These are phyloP conservation scores for Mycalesis mineus DNA, from an alignment of 2,888 invertebrate genomes.

Conservation along the genomic window DNA sequence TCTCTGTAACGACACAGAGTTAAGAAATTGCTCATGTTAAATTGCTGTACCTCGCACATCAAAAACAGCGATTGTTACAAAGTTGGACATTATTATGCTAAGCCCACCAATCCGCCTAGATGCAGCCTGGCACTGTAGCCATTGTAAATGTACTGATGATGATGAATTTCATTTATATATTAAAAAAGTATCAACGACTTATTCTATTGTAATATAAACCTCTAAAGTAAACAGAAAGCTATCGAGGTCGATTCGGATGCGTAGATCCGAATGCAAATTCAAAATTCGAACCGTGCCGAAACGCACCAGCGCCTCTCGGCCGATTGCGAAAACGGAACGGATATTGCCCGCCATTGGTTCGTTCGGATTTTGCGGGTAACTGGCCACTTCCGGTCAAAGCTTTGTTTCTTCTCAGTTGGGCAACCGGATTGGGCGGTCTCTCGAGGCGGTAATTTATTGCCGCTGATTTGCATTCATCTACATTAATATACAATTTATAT, in stretches of 20 bases:
- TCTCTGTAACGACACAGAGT: too few relatives aligned
- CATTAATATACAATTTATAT: conserved; percentile 9
- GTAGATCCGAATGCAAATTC: conserved; percentile 44
- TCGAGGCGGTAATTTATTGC: conserved; percentile 29
- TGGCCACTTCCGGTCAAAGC: conserved; percentile 66
- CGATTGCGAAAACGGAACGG: conserved; percentile 76
- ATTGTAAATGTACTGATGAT: too few relatives aligned
- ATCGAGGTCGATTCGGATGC: conserved; percentile 26
- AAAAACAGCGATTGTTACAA: too few relatives aligned
- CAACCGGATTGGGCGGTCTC: conserved; percentile 32
- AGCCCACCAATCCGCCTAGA: too few relatives aligned
- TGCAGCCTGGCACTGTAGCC: too few relatives aligned
- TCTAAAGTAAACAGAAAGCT: conserved; percentile 19
- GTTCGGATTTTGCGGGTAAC: conserved; percentile 76
- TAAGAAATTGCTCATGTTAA: too few relatives aligned
- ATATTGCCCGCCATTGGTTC: conserved; percentile 73
- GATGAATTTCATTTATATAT: neutral
- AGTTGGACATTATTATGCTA: too few relatives aligned
- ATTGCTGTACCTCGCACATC: too few relatives aligned
- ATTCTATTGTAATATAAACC: neutral
- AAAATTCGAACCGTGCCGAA: conserved; percentile 53
- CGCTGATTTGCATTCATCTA: conserved; percentile 24
- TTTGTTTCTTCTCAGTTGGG: conserved; percentile 57
- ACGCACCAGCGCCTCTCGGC: conserved; percentile 60
- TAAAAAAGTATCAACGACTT: neutral